These are phyloP conservation scores for Malthinus seriepunctatus DNA, from an alignment of 2,888 invertebrate species.

Conservation along the genomic window DNA sequence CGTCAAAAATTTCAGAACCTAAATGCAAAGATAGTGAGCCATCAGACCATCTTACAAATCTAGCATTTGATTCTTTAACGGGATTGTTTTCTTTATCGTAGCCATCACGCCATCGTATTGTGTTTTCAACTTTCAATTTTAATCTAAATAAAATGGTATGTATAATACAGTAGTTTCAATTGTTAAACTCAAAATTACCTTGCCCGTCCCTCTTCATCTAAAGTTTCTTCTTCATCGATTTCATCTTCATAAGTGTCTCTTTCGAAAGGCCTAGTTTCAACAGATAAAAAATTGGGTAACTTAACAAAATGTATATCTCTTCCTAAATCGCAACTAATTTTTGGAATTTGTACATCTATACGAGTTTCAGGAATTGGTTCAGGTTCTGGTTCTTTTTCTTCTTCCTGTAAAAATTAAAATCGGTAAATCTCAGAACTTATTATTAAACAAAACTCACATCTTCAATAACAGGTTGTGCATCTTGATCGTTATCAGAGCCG, in stretches of 20 bases:
- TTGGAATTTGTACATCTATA: constrained; percentile 96
- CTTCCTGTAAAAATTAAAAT: constrained; percentile 52
- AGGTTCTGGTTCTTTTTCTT: constrained; percentile 73
- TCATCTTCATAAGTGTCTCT: constrained; percentile 96
- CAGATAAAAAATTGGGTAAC: constrained; percentile 96
- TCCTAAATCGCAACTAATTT: constrained; percentile 90
- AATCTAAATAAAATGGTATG: constrained; percentile 59
- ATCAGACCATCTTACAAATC: constrained; percentile 97
- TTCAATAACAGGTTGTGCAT: constrained; percentile 27
- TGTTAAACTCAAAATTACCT: constrained; percentile 55
- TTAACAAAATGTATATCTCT: constrained; percentile 95
- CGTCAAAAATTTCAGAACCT: constrained; percentile 97
- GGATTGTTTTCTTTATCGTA: constrained; percentile 82
- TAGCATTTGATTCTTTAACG: constrained; percentile 89
- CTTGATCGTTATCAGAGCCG: constrained; percentile 25
- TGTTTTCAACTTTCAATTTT: constrained; percentile 95
- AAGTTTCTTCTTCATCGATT: constrained; percentile 96
- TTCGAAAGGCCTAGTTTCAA: constrained; percentile 96
- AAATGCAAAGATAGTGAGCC: constrained; percentile 96
- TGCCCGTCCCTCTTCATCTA: constrained; percentile 97
- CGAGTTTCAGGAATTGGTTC: constrained; percentile 89
- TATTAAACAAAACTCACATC: constrained; percentile 21
- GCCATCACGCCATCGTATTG: constrained; percentile 89
- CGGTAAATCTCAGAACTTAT: neutral
- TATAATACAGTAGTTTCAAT: neutral